Percentiles rank a stretch among this genome's conserved stretches.
Conservation (phyloP, 2,797 vertebrate species). For the Hyperoplus immaculatus region DNA sequence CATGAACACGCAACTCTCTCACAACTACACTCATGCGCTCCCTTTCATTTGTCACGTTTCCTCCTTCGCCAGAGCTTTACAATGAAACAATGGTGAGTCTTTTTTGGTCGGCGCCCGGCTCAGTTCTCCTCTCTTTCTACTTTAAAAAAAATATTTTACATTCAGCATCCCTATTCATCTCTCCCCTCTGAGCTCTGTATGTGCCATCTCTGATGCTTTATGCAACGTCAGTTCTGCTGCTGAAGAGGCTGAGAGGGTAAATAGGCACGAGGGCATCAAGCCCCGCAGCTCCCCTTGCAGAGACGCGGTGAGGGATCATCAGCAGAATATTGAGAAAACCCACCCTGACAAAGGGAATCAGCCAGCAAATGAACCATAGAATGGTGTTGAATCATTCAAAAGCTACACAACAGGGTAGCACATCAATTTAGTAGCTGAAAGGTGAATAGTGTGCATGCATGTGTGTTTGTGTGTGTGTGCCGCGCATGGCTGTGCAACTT, state of each 20-base stretch:
- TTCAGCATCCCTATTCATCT: constrained; percentile 52
- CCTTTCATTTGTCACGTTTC: constrained; percentile 50
- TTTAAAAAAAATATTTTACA: constrained; percentile 66
- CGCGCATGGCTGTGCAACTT: constrained; percentile 40
- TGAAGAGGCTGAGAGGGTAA: constrained; percentile 72
- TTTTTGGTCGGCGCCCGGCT: constrained; percentile 22
- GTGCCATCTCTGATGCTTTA: constrained; percentile 55
- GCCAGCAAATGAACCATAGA: constrained; percentile 72
- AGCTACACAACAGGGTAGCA: constrained; percentile 51
- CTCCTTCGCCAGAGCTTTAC: constrained; percentile 52
- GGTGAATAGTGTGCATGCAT: constrained; percentile 21
- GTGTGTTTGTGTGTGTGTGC: constrained; percentile 19
- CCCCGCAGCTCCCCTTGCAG: constrained; percentile 43
- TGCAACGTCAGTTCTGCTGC: constrained; percentile 60
- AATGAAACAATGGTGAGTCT: constrained; percentile 33
- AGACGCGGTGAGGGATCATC: constrained; percentile 38
- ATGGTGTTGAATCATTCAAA: constrained; percentile 72
- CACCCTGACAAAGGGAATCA: constrained; percentile 65
- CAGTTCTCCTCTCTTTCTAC: constrained; percentile 39
- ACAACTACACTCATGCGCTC: constrained; percentile 29
- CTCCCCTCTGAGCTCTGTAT: constrained; percentile 54
- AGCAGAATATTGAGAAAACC: constrained; percentile 65
- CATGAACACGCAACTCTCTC: constrained; percentile 23
- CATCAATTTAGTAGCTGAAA: constrained; percentile 45
- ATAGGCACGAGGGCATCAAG: constrained; percentile 68